Evolutionary conservation across 2,888 invertebrate genomes (phyloP).

Genomic region (Rhyacophila evoluta): DNA sequence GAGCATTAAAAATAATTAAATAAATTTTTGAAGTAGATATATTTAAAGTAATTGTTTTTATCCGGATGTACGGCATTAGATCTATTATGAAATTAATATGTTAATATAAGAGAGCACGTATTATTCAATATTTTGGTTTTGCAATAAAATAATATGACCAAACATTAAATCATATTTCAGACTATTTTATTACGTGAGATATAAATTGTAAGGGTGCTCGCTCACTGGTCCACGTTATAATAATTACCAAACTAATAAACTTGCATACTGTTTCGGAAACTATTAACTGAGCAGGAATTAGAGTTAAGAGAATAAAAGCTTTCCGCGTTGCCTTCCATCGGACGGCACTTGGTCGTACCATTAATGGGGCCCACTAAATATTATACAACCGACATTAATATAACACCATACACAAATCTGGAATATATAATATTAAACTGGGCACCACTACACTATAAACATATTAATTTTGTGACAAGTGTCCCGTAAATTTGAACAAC

Average conservation of each 20-base stretch:
- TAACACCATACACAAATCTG: conserved; percentile 4
- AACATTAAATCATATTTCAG: background rate
- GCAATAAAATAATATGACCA: no score
- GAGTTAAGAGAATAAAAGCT: conserved; percentile 44
- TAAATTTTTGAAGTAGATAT: no score
- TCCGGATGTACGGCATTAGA: no score
- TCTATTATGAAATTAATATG: no score
- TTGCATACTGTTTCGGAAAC: conserved; percentile 41
- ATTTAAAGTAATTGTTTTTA: no score
- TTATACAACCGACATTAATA: conserved; percentile 16
- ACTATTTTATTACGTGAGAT: background rate
- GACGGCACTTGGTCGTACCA: conserved; percentile 38
- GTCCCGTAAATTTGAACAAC: background rate
- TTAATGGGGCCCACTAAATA: conserved; percentile 35
- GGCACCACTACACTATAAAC: background rate
- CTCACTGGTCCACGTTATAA: conserved; percentile 35
- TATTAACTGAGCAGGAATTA: conserved; percentile 43
- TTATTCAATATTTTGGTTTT: no score
- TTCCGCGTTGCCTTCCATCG: conserved; percentile 34
- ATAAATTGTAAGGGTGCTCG: conserved; percentile 10
- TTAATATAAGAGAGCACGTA: no score
- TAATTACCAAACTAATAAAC: conserved; percentile 46
- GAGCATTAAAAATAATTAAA: no score
- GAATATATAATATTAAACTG: conserved; percentile 16
- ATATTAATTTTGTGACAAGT: background rate